These are phyloP conservation scores for Borostomias antarcticus DNA, from an alignment of 2,797 vertebrate species.

Conservation along the genomic window DNA sequence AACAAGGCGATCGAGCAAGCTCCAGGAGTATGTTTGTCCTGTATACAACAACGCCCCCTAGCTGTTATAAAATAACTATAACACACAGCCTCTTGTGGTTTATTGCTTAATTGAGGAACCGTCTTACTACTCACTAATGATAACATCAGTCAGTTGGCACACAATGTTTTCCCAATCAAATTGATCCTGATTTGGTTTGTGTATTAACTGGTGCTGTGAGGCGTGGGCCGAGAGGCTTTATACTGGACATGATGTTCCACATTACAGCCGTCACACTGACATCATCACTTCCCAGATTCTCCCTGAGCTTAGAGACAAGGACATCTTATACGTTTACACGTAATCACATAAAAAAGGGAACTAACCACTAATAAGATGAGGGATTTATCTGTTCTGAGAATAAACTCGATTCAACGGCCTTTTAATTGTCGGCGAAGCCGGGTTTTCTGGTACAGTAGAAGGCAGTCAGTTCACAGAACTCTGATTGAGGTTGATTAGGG, in stretches of 20 bases:
- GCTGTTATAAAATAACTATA: not conserved
- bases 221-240: slow-evolving; percentile 32
- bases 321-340: slow-evolving; percentile 21
- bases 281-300: slow-evolving; percentile 34
- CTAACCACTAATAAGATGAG: slow-evolving; percentile 10
- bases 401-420: slow-evolving; percentile 1
- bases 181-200: slow-evolving; percentile 36
- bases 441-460: not conserved
- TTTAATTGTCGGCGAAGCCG: too few species aligned
- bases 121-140: slow-evolving; percentile 19
- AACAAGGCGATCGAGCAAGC: too few species aligned
- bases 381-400: slow-evolving; percentile 5
- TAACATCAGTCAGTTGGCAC: slow-evolving; percentile 14
- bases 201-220: slow-evolving; percentile 51
- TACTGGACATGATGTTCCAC: slow-evolving; percentile 30
- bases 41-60: too few species aligned
- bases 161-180: slow-evolving; percentile 25
- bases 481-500: not conserved
- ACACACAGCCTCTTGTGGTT: too few species aligned
- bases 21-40: too few species aligned
- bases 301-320: slow-evolving; percentile 4
- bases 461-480: not conserved
- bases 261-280: slow-evolving; percentile 36
- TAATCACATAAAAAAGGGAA: not conserved
- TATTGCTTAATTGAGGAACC: slow-evolving; percentile 2